These are phyloP conservation scores for Mesopsocus fuscifrons DNA, from an alignment of 2,888 invertebrate species.

Conservation along the genomic window DNA sequence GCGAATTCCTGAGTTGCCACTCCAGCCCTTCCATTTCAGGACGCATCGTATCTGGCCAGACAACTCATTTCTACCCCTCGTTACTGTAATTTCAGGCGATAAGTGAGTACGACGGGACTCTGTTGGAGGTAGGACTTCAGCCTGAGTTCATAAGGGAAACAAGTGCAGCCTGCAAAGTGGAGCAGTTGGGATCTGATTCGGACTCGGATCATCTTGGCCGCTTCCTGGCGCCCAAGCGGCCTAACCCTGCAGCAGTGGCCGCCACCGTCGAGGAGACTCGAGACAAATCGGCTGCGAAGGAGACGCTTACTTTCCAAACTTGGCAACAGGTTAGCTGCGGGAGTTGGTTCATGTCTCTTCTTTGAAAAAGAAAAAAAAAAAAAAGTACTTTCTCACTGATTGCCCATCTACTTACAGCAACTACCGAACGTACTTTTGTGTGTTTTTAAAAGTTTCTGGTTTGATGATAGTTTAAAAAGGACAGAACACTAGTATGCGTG, in stretches of 20 bases:
- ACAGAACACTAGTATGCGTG: too few relatives aligned
- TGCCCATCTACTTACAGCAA: too few relatives aligned
- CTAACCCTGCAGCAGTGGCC: background rate
- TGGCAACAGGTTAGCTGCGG: background rate
- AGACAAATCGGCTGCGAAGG: background rate
- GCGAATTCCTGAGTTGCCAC: too few relatives aligned
- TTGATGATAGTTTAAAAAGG: too few relatives aligned
- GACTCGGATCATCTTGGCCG: background rate
- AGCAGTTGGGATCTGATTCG: background rate
- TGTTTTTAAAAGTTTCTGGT: too few relatives aligned
- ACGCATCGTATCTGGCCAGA: too few relatives aligned
- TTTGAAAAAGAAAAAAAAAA: too few relatives aligned
- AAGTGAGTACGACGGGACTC: background rate
- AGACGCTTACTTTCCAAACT: background rate
- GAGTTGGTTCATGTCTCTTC: too few relatives aligned
- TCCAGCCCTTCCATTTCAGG: too few relatives aligned
- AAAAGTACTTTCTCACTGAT: too few relatives aligned
- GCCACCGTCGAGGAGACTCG: background rate
- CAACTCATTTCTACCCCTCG: too few relatives aligned
- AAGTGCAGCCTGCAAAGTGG: background rate
- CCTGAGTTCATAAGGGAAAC: slow-evolving; percentile 1
- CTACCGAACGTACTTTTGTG: too few relatives aligned
- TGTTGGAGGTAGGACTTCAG: background rate
- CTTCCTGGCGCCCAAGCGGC: background rate
- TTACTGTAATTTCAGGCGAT: background rate